Conservation (phyloP, 2,113 vertebrate genomes). For the Leiothrix lutea region DNA sequence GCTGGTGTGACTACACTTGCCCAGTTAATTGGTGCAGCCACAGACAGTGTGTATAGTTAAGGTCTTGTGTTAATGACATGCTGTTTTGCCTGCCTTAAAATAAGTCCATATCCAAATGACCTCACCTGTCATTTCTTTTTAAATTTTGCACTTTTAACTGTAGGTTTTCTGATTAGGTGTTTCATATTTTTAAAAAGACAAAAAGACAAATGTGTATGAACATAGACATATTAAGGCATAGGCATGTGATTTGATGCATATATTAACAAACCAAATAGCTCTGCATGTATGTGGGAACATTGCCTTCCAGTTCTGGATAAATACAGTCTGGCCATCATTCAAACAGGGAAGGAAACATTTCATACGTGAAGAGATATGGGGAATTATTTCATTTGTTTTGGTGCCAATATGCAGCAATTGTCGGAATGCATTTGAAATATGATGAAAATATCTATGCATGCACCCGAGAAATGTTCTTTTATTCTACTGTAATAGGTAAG, state of each 20-base stretch:
- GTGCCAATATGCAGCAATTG: conserved; percentile 32
- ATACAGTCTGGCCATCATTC: not conserved
- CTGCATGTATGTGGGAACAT: not conserved
- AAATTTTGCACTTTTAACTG: not conserved
- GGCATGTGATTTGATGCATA: not conserved
- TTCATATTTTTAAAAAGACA: not conserved
- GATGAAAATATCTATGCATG: conserved; percentile 52
- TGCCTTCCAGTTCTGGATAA: not conserved
- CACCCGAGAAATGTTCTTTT: conserved; percentile 56
- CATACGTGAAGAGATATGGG: not conserved
- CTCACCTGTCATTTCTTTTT: not conserved
- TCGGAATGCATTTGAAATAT: conserved; percentile 24
- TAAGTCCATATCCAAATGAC: not conserved
- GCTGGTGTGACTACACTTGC: not conserved
- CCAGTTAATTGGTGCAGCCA: not conserved
- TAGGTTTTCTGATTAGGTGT: not conserved
- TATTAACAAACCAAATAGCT: not conserved
- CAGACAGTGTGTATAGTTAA: not conserved
- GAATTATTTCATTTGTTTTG: conserved; percentile 33
- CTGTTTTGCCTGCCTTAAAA: not conserved
- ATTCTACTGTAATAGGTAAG: conserved; percentile 51
- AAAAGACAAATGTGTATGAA: not conserved
- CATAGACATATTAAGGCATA: not conserved
- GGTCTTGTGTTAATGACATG: not conserved
- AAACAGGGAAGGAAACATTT: conserved; percentile 13